These are phyloP conservation scores for Pipra filicauda DNA, from an alignment of 2,113 vertebrate species.

Conservation along the genomic window DNA sequence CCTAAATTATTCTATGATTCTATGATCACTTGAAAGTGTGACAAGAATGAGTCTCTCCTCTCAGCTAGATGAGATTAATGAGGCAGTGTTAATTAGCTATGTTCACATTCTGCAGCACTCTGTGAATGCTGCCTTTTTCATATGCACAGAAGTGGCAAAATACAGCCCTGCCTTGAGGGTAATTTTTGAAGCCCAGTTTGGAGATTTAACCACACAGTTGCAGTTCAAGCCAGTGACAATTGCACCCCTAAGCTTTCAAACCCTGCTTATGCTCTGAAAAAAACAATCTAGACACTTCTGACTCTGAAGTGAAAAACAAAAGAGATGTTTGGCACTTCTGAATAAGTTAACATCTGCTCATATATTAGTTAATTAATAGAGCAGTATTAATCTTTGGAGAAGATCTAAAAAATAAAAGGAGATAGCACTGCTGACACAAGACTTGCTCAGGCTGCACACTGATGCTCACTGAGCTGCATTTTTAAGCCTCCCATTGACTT, in stretches of 20 bases:
- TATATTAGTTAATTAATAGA: slow-evolving; percentile 38
- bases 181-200: neutral
- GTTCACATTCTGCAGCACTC: neutral
- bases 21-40: neutral
- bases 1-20: neutral
- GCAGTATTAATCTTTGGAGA: slow-evolving; percentile 21
- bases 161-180: neutral
- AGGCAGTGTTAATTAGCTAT: neutral
- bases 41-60: neutral
- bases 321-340: slow-evolving; percentile 3
- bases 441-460: neutral
- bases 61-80: neutral
- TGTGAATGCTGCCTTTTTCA: neutral
- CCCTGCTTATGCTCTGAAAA: neutral
- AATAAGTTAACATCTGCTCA: slow-evolving; percentile 49
- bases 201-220: neutral
- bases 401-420: neutral
- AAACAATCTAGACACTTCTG: neutral
- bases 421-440: neutral
- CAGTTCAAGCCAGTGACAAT: neutral
- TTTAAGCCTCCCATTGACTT: neutral
- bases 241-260: neutral
- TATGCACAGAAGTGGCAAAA: neutral
- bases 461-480: neutral
- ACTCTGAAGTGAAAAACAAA: neutral